Evolutionary conservation across 2,113 vertebrate species (phyloP).

Genomic region (Catagonus wagneri): DNA sequence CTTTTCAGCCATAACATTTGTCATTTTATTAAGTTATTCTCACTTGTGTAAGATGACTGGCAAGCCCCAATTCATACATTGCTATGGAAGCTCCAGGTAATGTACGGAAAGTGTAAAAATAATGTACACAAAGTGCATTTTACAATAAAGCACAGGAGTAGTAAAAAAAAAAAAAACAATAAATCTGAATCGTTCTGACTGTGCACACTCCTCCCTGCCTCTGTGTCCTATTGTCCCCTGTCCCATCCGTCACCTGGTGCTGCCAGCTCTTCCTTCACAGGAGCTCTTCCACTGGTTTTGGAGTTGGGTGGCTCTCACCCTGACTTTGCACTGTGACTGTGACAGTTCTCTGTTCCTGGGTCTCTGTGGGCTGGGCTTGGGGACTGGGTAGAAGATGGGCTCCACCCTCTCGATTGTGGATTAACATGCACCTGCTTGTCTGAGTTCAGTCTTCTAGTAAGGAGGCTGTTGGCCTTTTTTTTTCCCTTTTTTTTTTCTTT

Average conservation of each 20-base stretch:
- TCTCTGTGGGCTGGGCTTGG: background rate
- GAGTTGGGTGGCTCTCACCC: background rate
- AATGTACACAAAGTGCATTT: background rate
- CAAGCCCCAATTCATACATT: background rate
- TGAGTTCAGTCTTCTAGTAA: background rate
- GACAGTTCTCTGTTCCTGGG: background rate
- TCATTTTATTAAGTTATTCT: conserved; percentile 15
- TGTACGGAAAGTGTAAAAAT: background rate
- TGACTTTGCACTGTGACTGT: background rate
- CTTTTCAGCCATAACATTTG: background rate
- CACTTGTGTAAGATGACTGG: background rate
- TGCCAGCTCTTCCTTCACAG: background rate
- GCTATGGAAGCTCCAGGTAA: background rate
- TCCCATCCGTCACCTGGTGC: background rate
- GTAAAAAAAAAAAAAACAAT: background rate
- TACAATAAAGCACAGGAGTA: background rate
- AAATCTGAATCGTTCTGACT: background rate
- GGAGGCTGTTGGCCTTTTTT: background rate
- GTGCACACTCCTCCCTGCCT: background rate
- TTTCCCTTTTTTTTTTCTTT: no score
- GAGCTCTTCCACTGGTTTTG: background rate
- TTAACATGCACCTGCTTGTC: background rate
- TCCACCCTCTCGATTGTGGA: background rate
- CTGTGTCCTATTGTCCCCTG: background rate
- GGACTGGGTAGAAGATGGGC: background rate